These are phyloP conservation scores for Myotis pilosus DNA, from an alignment of 2,797 vertebrate species.

Conservation along the genomic window DNA sequence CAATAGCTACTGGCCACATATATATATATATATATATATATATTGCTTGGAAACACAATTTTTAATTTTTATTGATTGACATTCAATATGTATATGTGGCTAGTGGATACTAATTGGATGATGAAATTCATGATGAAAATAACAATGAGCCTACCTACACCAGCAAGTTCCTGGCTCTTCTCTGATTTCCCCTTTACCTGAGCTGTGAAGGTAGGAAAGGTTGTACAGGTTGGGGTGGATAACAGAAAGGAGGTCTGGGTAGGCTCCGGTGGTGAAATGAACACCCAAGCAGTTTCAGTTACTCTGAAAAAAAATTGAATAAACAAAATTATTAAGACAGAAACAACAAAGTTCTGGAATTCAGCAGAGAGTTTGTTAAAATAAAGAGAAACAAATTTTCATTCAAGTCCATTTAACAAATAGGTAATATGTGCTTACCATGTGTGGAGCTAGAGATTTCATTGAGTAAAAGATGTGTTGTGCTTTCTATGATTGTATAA, in stretches of 20 bases:
- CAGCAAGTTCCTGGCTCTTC: not conserved
- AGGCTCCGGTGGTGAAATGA: not conserved
- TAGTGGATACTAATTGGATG: not conserved
- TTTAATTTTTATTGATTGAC: constrained; percentile 1
- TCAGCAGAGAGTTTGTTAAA: constrained; percentile 2
- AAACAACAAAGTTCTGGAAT: not conserved
- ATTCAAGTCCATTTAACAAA: constrained; percentile 12
- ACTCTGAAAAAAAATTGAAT: constrained; percentile 15
- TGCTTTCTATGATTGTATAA: constrained; percentile 9
- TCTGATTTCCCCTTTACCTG: not conserved
- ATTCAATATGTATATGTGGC: not conserved
- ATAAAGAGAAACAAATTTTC: not conserved
- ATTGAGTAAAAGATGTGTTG: not conserved
- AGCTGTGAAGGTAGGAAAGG: not conserved
- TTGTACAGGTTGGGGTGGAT: not conserved
- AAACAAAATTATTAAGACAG: not conserved
- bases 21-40: not conserved
- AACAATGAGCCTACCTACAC: not conserved
- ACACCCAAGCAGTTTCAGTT: not conserved
- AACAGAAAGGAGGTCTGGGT: not conserved
- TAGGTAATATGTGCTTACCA: not conserved
- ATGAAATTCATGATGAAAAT: not conserved
- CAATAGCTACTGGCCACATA: not conserved
- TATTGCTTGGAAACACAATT: not conserved
- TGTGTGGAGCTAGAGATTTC: not conserved